Base-by-base conservation (phyloP, 2,797 vertebrate genomes). In the Anas georgica region DNA sequence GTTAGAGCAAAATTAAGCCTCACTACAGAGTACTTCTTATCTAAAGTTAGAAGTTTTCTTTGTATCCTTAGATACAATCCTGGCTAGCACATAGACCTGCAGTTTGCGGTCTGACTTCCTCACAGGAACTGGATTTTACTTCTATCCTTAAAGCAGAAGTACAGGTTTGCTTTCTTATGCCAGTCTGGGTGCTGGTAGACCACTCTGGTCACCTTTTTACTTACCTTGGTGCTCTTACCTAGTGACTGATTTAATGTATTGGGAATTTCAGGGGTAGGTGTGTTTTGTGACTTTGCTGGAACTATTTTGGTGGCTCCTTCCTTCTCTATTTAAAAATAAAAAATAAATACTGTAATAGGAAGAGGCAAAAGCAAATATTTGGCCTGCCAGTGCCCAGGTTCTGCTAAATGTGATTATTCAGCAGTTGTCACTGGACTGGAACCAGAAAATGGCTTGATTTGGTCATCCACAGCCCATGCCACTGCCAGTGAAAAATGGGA, bases 341-440 rank as follows among this genome's bases (percentile, higher is more conserved):
- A 45, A 46, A 10, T 9, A 25, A 23, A 46, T 46, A 21, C 58
- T 66, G 20, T 3, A 16, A 55, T 59, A 78, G 59, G 14, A 88
- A 76, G 72, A 91, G n/a, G 22, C 39, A 87, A 91, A 94, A 89
- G 81, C 64, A 95, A 95, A 85, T 89, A 91, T 91, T 94, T 94
- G 64, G 26, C 12, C 21, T 87, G 15, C 48, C 48, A 72, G 54
- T 80, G 72, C 48, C 63, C 73, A 43, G 81, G 33, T 31, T 75
- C 29, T 64, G 2, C 31, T 93, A 10, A 62, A 60, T 88, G 16
- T 93, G 95, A 73, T 91, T 94, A 94, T 80, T 96, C 88, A 94
- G 92, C 91, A 93, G 54, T 67, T 12, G 8, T 52, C 10, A 28
- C 64, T 95, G 90, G 64, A 56, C 54, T 78, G 48, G 64, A 35